A percentile compares a stretch with the other conserved stretches of the same genome.
phyloP scores from a whole-genome alignment of 2,888 invertebrate species.

The Tachina lurida region DNA sequence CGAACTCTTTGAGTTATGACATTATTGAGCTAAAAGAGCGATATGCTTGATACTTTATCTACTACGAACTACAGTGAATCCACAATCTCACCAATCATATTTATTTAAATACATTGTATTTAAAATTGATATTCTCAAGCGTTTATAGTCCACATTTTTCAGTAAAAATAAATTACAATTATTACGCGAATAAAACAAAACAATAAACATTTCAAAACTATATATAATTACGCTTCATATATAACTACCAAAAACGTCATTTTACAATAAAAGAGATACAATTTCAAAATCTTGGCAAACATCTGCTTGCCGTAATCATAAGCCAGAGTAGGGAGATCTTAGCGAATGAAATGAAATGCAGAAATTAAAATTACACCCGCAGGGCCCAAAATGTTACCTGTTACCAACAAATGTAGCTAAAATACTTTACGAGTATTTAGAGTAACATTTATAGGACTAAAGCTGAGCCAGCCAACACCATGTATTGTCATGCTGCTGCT shows the following conservation, averaged over 20 bases:
- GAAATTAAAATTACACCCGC: constrained; percentile 81
- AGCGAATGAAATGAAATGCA: constrained; percentile 61
- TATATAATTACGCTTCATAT: constrained; percentile 66
- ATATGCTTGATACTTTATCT: too few relatives aligned
- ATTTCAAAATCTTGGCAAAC: constrained; percentile 22
- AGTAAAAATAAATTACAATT: background rate
- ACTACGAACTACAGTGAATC: background rate
- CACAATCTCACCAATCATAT: background rate
- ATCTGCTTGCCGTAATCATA: background rate
- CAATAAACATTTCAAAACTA: constrained; percentile 24
- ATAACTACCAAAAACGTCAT: constrained; percentile 53
- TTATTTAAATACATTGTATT: background rate
- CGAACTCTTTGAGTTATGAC: too few relatives aligned
- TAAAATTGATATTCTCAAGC: background rate
- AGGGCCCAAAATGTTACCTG: constrained; percentile 72
- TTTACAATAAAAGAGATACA: constrained; percentile 22
- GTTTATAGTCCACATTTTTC: constrained; percentile 7
- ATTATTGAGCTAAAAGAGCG: too few relatives aligned
- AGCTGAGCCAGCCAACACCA: background rate
- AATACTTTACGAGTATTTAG: constrained; percentile 23
- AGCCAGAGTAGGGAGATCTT: background rate
- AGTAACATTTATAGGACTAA: constrained; percentile 22
- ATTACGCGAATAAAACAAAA: constrained; percentile 1
- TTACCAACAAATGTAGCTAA: constrained; percentile 23
- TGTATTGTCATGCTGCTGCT: constrained; percentile 20